phyloP scores from a whole-genome alignment of 2,888 invertebrate species.

The Mesorhabditis sp. region DNA sequence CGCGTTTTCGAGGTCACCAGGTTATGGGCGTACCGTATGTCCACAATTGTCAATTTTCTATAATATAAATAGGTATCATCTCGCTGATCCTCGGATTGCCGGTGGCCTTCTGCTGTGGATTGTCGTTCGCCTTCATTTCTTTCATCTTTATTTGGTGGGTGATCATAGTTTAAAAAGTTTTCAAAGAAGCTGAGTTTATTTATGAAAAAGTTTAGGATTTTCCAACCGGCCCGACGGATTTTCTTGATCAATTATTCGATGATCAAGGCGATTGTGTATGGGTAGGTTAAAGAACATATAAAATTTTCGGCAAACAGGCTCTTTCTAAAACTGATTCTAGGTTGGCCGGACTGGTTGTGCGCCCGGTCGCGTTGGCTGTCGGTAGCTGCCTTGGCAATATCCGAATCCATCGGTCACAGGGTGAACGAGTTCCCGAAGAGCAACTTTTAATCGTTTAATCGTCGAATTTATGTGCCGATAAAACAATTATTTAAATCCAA shows the following conservation, averaged over 20 bases:
- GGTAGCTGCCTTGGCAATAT: neutral
- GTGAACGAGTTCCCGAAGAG: slow-evolving; percentile 4
- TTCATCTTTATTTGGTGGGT: neutral
- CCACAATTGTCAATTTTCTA: neutral
- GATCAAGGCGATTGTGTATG: neutral
- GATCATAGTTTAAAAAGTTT: neutral
- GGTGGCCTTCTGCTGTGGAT: slow-evolving; percentile 2
- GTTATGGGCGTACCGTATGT: neutral
- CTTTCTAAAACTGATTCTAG: neutral
- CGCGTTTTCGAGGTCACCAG: slow-evolving; percentile 5
- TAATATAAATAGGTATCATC: neutral
- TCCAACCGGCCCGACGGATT: slow-evolving; percentile 3
- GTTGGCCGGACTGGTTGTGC: neutral
- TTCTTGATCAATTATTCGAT: neutral
- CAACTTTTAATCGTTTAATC: slow-evolving; percentile 1
- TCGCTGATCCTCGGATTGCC: neutral
- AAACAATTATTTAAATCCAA: neutral
- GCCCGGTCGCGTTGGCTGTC: slow-evolving; percentile 3
- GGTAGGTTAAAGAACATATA: neutral
- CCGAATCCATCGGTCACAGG: slow-evolving; percentile 2
- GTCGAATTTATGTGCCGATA: neutral
- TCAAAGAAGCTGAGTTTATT: too few relatives aligned
- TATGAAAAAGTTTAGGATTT: neutral
- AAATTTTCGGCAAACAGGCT: neutral
- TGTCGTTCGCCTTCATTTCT: slow-evolving; percentile 1